Evolutionary conservation across 30 jellyfish, hydroid and myxozoan genomes (phyloP).

Genomic region (Calvadosia cruxmelitensis): DNA sequence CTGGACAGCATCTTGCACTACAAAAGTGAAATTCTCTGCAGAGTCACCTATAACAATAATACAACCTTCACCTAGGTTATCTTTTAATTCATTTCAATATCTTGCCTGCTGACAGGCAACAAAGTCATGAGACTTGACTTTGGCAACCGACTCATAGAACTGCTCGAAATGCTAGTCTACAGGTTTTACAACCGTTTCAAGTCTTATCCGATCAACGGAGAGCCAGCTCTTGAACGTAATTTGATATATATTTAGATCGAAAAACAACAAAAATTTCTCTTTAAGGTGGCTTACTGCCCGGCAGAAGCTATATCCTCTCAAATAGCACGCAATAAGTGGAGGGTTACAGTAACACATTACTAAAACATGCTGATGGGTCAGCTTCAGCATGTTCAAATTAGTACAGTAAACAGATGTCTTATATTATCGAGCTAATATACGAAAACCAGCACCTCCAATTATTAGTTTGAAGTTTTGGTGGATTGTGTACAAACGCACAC

Average conservation of each 20-base stretch:
- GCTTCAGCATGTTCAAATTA: slow-evolving; percentile 2
- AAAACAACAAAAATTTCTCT: too few species aligned
- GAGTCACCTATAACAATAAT: slow-evolving; percentile 25
- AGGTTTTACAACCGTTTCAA: slow-evolving; percentile 9
- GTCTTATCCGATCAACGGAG: slow-evolving; percentile 12
- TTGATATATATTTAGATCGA: not conserved
- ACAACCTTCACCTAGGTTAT: not conserved
- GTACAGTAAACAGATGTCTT: not conserved
- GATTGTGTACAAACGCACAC: slow-evolving; percentile 56
- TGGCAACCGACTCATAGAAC: not conserved
- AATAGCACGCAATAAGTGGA: not conserved
- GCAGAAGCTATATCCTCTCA: not conserved
- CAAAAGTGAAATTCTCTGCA: slow-evolving; percentile 21
- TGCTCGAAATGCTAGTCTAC: not conserved
- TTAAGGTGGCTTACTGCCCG: too few species aligned
- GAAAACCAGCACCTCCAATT: slow-evolving; percentile 12
- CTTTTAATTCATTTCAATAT: not conserved
- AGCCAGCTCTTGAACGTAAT: not conserved
- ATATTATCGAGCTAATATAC: not conserved
- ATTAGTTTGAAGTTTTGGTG: slow-evolving; percentile 55
- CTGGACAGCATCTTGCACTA: slow-evolving; percentile 25
- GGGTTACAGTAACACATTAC: slow-evolving; percentile 5
- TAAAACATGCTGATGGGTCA: not conserved
- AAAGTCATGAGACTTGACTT: not conserved
- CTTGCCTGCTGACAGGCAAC: not conserved